Percentiles rank a stretch among this genome's conserved stretches.
Evolutionary conservation across 2,797 vertebrate genomes (phyloP).

Genomic region (Glossophaga mutica): DNA sequence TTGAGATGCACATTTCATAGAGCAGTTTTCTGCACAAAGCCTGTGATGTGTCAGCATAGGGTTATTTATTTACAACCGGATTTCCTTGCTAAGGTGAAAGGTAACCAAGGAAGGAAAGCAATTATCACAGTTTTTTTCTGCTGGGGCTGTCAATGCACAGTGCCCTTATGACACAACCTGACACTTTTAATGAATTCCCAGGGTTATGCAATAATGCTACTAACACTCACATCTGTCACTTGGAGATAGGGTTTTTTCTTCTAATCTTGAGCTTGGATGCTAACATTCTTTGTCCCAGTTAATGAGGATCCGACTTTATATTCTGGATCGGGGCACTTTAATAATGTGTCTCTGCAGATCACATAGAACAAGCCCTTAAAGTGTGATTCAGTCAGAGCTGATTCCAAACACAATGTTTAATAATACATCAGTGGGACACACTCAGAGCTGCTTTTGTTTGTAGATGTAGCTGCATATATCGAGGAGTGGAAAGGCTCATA

Average conservation of each 20-base stretch:
- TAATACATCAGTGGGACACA: slow-evolving; percentile 10
- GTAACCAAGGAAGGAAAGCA: slow-evolving; percentile 65
- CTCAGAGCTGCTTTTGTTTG: not conserved
- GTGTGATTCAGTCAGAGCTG: not conserved
- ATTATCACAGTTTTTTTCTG: slow-evolving; percentile 40
- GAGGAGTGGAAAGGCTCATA: not conserved
- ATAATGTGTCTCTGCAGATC: slow-evolving; percentile 25
- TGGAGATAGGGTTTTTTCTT: slow-evolving; percentile 24
- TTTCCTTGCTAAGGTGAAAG: slow-evolving; percentile 66
- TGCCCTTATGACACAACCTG: slow-evolving; percentile 48
- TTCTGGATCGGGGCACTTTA: slow-evolving; percentile 24
- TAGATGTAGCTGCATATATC: not conserved
- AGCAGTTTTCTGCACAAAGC: not conserved
- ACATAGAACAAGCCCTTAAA: slow-evolving; percentile 12
- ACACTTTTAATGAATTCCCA: slow-evolving; percentile 55
- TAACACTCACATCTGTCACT: slow-evolving; percentile 48
- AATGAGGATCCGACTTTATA: slow-evolving; percentile 58
- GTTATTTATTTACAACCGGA: slow-evolving; percentile 46
- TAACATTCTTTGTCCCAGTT: slow-evolving; percentile 40
- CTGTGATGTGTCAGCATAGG: not conserved
- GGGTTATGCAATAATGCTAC: not conserved
- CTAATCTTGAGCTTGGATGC: not conserved
- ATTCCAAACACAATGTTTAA: slow-evolving; percentile 41
- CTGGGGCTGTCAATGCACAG: slow-evolving; percentile 1
- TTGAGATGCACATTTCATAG: slow-evolving; percentile 11